These are phyloP conservation scores for Neogale vison DNA, from an alignment of 2,113 vertebrate species.

Conservation along the genomic window DNA sequence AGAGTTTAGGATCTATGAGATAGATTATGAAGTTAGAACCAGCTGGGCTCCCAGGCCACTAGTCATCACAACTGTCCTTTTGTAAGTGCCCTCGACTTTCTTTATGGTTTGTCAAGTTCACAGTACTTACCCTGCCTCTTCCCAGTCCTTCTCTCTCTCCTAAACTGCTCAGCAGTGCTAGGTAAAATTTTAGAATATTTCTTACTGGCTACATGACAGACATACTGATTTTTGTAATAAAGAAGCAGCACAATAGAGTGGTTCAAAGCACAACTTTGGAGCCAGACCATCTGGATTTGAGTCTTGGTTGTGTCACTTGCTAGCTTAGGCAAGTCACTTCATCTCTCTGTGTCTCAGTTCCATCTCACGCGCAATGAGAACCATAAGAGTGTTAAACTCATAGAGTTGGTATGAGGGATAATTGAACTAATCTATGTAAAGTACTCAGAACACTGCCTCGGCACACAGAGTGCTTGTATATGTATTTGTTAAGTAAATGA, in stretches of 20 bases:
- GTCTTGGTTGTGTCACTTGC: background rate
- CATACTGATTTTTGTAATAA: background rate
- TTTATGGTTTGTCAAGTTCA: background rate
- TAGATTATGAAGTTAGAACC: background rate
- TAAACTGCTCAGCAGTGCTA: background rate
- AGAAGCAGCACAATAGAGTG: background rate
- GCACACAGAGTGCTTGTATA: background rate
- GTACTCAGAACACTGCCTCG: background rate
- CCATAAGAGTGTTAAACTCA: background rate
- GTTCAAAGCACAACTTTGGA: background rate
- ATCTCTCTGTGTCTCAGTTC: background rate
- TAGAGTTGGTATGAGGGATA: background rate
- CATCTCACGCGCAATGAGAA: background rate
- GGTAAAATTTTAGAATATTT: background rate
- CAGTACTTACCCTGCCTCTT: background rate
- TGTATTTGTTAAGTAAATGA: background rate
- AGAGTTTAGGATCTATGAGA: background rate
- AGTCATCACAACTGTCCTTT: background rate
- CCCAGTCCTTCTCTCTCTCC: background rate
- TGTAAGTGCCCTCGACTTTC: background rate
- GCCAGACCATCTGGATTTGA: background rate
- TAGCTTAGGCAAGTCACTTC: background rate
- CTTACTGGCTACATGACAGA: background rate
- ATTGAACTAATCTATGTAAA: background rate
- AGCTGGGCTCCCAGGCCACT: too few relatives aligned